Percentiles rank a stretch among this genome's conserved stretches.
Conservation (phyloP, 64 coral and sea anemone species). For the Montipora cactus region DNA sequence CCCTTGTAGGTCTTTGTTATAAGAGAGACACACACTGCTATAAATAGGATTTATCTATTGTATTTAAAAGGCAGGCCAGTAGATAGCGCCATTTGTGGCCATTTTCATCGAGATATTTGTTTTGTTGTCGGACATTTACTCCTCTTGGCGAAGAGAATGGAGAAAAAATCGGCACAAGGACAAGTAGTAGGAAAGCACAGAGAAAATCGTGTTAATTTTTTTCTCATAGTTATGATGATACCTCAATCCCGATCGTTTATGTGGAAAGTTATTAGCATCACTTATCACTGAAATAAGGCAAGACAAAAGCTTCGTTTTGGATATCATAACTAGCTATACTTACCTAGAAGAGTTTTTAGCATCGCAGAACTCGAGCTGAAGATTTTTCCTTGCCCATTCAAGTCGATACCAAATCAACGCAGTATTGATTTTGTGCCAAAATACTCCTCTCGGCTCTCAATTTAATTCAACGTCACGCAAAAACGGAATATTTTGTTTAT, state of each 20-base stretch:
- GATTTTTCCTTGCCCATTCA: not conserved
- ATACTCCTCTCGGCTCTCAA: not conserved
- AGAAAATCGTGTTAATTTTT: not conserved
- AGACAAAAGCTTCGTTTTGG: not conserved
- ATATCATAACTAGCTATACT: not conserved
- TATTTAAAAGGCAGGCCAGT: not conserved
- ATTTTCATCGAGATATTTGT: not conserved
- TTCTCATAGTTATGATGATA: not conserved
- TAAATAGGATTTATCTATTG: not conserved
- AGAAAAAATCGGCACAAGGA: not conserved
- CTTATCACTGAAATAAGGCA: not conserved
- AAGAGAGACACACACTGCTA: not conserved
- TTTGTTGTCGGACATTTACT: not conserved
- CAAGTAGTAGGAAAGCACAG: not conserved
- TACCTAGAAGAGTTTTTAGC: constrained; percentile 29
- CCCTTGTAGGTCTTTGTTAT: not conserved
- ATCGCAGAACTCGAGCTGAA: not conserved
- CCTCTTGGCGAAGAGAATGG: not conserved
- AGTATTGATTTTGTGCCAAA: not conserved
- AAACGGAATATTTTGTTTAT: constrained; percentile 7
- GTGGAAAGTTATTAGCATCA: not conserved
- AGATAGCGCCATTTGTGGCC: not conserved
- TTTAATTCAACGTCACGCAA: constrained; percentile 12
- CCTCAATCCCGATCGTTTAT: too few relatives aligned
- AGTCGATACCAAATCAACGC: not conserved